phyloP scores from a whole-genome alignment of 2,113 vertebrate species.

The Mionectes macconnelli region DNA sequence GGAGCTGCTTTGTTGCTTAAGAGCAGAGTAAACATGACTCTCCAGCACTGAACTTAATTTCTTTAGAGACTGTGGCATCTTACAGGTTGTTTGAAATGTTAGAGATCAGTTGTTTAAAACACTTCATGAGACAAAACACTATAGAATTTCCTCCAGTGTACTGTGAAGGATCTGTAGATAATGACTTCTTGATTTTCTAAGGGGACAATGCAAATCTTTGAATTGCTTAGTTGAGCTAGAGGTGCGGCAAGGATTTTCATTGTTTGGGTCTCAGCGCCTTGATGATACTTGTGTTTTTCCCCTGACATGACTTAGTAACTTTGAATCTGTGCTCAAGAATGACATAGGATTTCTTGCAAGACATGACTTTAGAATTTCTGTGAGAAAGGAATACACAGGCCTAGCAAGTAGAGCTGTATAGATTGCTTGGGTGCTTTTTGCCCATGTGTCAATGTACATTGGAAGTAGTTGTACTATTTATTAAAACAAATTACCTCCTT shows the following conservation, averaged over 20 bases:
- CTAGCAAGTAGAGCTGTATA: not conserved
- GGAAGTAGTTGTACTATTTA: not conserved
- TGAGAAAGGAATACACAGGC: not conserved
- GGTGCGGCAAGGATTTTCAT: slow-evolving; percentile 28
- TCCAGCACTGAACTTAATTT: not conserved
- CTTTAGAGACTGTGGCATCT: not conserved
- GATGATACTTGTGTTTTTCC: not conserved
- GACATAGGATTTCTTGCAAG: not conserved
- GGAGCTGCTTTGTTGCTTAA: not conserved
- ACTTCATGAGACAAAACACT: not conserved
- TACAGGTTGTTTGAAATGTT: not conserved
- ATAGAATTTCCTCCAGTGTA: not conserved
- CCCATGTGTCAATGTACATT: rapidly evolving
- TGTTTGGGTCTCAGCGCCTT: not conserved
- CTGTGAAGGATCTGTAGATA: not conserved
- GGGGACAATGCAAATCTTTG: not conserved
- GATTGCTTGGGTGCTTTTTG: not conserved
- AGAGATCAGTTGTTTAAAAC: not conserved
- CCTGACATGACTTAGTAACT: not conserved
- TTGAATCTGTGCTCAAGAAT: not conserved
- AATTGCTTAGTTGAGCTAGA: not conserved
- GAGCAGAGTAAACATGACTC: not conserved
- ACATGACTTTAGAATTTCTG: not conserved
- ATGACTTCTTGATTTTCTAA: not conserved
- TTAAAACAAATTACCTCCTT: not conserved